Evolutionary conservation across 2,797 vertebrate genomes (phyloP).

Genomic region (Pipistrellus pipistrellus): DNA sequence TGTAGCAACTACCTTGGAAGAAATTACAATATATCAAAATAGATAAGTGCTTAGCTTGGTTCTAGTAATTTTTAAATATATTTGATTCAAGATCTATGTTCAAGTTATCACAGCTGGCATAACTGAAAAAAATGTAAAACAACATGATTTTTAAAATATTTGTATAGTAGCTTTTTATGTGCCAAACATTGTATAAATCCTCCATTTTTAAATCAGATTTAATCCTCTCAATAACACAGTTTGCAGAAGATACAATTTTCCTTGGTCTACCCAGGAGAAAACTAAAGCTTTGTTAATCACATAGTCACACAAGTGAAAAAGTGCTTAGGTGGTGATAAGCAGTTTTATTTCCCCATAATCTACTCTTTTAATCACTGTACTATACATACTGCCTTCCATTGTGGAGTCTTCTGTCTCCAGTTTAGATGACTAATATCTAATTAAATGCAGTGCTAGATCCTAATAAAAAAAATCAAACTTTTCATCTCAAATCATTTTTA

Average conservation of each 20-base stretch:
- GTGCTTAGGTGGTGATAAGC: background rate
- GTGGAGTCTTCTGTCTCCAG: background rate
- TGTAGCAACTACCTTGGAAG: background rate
- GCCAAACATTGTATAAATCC: background rate
- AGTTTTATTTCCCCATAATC: background rate
- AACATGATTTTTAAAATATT: constrained; percentile 49
- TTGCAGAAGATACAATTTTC: background rate
- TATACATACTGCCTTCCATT: background rate
- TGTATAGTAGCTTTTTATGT: background rate
- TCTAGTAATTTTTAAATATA: constrained; percentile 2
- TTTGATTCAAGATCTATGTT: constrained; percentile 9
- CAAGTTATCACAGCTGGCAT: constrained; percentile 7
- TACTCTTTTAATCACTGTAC: background rate
- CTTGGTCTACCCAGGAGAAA: constrained; percentile 19
- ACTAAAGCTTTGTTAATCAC: background rate
- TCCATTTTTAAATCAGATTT: constrained; percentile 47
- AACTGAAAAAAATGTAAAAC: constrained; percentile 28
- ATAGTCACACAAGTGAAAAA: background rate
- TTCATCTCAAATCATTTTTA: constrained; percentile 58
- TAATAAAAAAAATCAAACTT: constrained; percentile 70
- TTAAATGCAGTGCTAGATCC: constrained; percentile 66
- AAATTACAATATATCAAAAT: background rate
- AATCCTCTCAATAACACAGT: constrained; percentile 7
- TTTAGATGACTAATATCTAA: constrained; percentile 51
- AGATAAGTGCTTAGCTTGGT: background rate